Percentiles rank a stretch among this genome's conserved stretches.
Evolutionary conservation across 1,140 invertebrate genomes (phyloP).

Genomic region (Pseudoatta argentina): DNA sequence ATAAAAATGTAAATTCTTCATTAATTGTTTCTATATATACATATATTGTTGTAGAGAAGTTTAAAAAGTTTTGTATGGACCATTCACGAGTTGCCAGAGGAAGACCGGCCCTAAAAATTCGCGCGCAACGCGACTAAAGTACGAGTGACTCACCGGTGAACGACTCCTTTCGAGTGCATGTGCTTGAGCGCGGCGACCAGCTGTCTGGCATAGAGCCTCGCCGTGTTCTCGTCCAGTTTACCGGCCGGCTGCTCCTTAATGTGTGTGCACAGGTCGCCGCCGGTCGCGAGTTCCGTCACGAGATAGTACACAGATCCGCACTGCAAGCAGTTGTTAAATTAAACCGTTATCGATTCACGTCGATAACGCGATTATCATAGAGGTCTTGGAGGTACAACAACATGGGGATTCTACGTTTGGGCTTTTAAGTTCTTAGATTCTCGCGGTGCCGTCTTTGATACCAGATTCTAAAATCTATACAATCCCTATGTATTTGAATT

Average conservation of each 20-base stretch:
- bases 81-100: background rate
- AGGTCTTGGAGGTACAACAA: background rate
- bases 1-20: background rate
- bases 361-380: background rate
- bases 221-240: slow-evolving; percentile 88
- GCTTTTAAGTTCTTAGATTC: background rate
- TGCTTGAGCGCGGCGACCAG: slow-evolving; percentile 90
- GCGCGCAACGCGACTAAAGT: slow-evolving; percentile 23
- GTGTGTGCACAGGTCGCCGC: slow-evolving; percentile 89
- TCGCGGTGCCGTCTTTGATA: background rate
- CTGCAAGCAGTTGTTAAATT: slow-evolving; percentile 80
- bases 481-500: background rate
- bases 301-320: slow-evolving; percentile 89
- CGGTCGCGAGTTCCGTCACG: slow-evolving; percentile 89
- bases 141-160: slow-evolving; percentile 88
- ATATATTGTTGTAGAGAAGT: background rate
- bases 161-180: slow-evolving; percentile 89
- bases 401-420: background rate
- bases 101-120: slow-evolving; percentile 5
- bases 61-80: background rate
- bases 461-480: background rate
- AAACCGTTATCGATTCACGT: slow-evolving; percentile 54
- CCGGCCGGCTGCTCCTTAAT: slow-evolving; percentile 88
- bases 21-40: background rate
- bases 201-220: slow-evolving; percentile 88